Evolutionary conservation across 1,140 invertebrate genomes (phyloP), one percentile per base, ranked within the genome.

Genomic region (Anoplophora glabripennis): DNA sequence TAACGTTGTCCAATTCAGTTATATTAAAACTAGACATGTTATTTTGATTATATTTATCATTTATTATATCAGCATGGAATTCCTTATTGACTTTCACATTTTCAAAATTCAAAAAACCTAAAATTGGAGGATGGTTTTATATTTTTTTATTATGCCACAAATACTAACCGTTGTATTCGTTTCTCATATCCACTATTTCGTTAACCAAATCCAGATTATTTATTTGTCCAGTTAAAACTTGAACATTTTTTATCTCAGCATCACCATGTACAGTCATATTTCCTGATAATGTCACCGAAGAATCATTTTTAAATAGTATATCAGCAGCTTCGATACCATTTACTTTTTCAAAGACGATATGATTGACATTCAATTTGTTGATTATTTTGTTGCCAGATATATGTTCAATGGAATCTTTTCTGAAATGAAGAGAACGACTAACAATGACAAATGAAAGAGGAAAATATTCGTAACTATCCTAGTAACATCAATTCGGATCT

Each of bases 271-370:
- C 65, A 34, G 45, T 61, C 1, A 73, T 46, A 57, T 67, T 44
- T 4, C 66, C 67, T 48, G 61, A 59, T 5, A 72, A 7, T 45
- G 21, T 42, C 11, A 70, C n/a, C n/a, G 64, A 38, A 34, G 33
- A 12, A 41, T 44, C 34, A 28, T 58, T 57, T 36, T 44, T 61
- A n/a, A 63, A 33, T 33, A 65, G 15, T 42, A 54, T 54, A 46
- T 34, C 51, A 18, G 5, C 54, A 18, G 10, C 38, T 33, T 48
- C 62, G 11, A 64, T 57, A 10, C 67, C 62, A 54, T 68, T 71
- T 1, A 73, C 45, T 33, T 46, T 68, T 40, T 67, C 60, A 55
- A 72, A 70, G 59, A 59, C 45, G 7, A 73, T 10, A 55, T 70
- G 59, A 14, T 63, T 45, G 5, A 63, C 37, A 40, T 51, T 34